These are phyloP conservation scores for Acrocephalus arundinaceus DNA, from an alignment of 2,113 vertebrate genomes.

Conservation along the genomic window DNA sequence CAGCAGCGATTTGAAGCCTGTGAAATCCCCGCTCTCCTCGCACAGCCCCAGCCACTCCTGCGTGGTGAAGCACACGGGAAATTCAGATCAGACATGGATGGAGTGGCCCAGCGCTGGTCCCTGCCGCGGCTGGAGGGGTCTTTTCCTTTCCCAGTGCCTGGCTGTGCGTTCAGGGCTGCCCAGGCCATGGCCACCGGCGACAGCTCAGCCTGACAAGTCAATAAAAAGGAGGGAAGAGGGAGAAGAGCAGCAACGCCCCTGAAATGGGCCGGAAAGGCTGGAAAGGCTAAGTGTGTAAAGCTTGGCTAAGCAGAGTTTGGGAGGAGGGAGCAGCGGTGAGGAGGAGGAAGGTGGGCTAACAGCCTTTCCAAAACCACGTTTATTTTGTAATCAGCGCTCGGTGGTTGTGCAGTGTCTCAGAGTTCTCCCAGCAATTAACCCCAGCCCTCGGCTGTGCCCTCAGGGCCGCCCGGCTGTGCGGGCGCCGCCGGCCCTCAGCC, in stretches of 20 bases:
- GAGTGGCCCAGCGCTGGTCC: background rate
- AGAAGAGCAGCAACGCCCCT: background rate
- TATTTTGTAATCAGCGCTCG: background rate
- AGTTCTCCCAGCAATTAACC: background rate
- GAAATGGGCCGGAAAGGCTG: slow-evolving; percentile 42
- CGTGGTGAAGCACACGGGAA: accelerated
- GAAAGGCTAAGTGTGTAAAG: background rate
- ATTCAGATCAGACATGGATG: background rate
- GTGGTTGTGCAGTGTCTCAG: background rate
- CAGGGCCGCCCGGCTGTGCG: accelerated
- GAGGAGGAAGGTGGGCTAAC: background rate
- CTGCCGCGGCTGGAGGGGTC: background rate
- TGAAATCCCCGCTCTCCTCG: background rate
- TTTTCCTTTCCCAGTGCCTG: background rate
- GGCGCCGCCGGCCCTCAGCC: background rate
- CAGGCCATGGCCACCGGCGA: background rate
- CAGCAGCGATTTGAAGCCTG: too few relatives aligned
- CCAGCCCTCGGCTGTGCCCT: background rate
- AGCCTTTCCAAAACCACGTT: background rate
- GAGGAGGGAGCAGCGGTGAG: background rate
- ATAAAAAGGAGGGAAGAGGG: slow-evolving; percentile 32
- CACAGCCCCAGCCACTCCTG: background rate
- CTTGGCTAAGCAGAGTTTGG: background rate
- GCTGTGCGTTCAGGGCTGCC: background rate
- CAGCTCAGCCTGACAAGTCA: background rate